Base-by-base conservation (phyloP, 2,888 invertebrate species). In the Keiferia lycopersicella region DNA sequence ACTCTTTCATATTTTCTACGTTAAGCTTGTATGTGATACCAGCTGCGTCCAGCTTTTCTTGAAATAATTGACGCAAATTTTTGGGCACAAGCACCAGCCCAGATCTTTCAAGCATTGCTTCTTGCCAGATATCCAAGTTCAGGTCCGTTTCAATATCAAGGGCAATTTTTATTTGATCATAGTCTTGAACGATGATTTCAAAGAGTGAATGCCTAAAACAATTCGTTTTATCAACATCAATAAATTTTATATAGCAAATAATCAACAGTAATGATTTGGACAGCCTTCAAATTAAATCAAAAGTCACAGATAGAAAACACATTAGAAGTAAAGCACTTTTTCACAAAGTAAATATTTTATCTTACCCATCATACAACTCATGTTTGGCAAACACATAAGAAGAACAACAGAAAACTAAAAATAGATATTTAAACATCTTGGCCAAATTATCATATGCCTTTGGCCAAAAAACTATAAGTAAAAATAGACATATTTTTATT, bases 281-380 rank as follows among this genome's bases (percentile, higher is more conserved):
- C 2, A 26, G 26, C 26, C 26, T 26, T n/a, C n/a, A n/a, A n/a
- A n/a, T n/a, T n/a, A n/a, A n/a, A n/a, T n/a, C n/a, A 26, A 26
- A 26, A 4, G 26, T 26, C 7, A 26, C 10, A 2, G 20, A n/a
- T 14, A n/a, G 41, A 41, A 41, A 14, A n/a, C n/a, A n/a, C n/a
- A n/a, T n/a, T n/a, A n/a, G n/a, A n/a, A n/a, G n/a, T n/a, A n/a
- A n/a, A n/a, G n/a, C n/a, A n/a, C n/a, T n/a, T n/a, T n/a, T n/a
- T n/a, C n/a, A n/a, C n/a, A n/a, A n/a, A n/a, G n/a, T n/a, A n/a
- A n/a, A n/a, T n/a, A 4, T 26, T 26, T 26, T 26, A 2, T 4
- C 83, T 81, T 72, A 88, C 88, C 87, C 87, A 61, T 84, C 82
- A 63, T 84, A 84, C 14, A 75, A 66, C 67, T 88, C 87, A 68